These are phyloP conservation scores for Carassius carassius DNA, from an alignment of 2,113 vertebrate species.

Conservation along the genomic window DNA sequence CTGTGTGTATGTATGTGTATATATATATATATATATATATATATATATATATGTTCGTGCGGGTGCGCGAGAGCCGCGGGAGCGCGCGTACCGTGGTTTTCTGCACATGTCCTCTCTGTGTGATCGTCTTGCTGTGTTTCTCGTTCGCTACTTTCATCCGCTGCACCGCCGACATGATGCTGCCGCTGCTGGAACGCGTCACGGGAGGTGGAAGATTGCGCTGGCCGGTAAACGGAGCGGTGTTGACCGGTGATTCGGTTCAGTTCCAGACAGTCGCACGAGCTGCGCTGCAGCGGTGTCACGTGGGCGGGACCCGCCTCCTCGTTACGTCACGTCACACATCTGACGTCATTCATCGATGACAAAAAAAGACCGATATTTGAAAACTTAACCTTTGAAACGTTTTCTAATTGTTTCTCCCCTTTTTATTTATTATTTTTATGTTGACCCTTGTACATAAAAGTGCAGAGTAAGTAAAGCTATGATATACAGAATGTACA, in stretches of 20 bases:
- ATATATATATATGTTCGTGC: too few species aligned
- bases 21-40: too few species aligned
- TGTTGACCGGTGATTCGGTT: background rate
- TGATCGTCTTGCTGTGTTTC: conserved; percentile 82
- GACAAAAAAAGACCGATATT: too few species aligned
- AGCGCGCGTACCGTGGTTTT: conserved; percentile 71
- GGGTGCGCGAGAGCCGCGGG: background rate
- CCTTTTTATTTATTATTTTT: too few species aligned
- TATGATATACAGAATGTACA: too few species aligned
- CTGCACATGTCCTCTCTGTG: conserved; percentile 80
- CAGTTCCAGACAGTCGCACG: background rate
- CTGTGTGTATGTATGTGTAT: background rate
- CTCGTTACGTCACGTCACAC: too few species aligned
- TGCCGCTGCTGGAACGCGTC: background rate
- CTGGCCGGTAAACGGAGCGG: conserved; percentile 1
- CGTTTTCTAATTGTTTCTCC: too few species aligned
- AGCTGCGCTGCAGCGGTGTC: background rate
- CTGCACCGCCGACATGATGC: conserved; percentile 78
- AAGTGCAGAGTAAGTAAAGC: too few species aligned
- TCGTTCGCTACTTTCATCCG: conserved; percentile 83
- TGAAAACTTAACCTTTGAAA: too few species aligned
- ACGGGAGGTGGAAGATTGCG: background rate
- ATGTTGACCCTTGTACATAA: too few species aligned
- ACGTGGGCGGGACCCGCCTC: background rate
- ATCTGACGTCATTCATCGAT: too few species aligned